Evolutionary conservation across 2,888 invertebrate species (phyloP).

Genomic region (Pterostichus madidus): DNA sequence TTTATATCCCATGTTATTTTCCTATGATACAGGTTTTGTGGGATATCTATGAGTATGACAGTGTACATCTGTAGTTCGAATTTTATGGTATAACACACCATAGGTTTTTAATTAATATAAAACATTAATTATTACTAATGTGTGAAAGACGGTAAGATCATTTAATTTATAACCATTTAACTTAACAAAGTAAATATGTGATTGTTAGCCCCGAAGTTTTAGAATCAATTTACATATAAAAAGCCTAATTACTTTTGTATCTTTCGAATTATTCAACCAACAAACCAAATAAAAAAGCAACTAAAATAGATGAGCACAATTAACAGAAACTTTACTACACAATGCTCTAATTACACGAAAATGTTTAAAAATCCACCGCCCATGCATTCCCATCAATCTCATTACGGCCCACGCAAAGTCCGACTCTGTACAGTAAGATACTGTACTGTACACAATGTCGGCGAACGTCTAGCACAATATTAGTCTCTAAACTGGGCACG

Average conservation of each 20-base stretch:
- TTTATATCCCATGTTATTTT: too few relatives aligned
- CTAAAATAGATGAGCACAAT: slow-evolving; percentile 50
- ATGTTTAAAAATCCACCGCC: slow-evolving; percentile 41
- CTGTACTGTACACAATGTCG: slow-evolving; percentile 1
- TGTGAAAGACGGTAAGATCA: not conserved
- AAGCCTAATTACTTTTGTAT: slow-evolving; percentile 46
- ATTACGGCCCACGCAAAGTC: slow-evolving; percentile 49
- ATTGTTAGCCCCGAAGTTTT: slow-evolving; percentile 20
- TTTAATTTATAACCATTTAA: slow-evolving; percentile 31
- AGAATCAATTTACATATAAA: slow-evolving; percentile 43
- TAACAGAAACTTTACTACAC: slow-evolving; percentile 43
- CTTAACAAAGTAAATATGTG: slow-evolving; percentile 39
- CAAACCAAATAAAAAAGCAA: not conserved
- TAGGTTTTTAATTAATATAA: not conserved
- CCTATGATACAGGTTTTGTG: too few relatives aligned
- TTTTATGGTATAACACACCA: too few relatives aligned
- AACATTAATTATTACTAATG: slow-evolving; percentile 42
- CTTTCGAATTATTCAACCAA: slow-evolving; percentile 35
- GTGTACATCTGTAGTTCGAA: too few relatives aligned
- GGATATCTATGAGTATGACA: too few relatives aligned
- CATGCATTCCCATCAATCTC: slow-evolving; percentile 54
- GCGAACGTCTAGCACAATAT: slow-evolving; percentile 40
- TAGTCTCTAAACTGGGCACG: slow-evolving; percentile 52
- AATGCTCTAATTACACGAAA: slow-evolving; percentile 55
- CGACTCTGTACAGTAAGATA: slow-evolving; percentile 14